A percentile compares a stretch with the other conserved stretches of the same genome.
Evolutionary conservation across 2,888 invertebrate species (phyloP).

Genomic region (Morinoia aosen): DNA sequence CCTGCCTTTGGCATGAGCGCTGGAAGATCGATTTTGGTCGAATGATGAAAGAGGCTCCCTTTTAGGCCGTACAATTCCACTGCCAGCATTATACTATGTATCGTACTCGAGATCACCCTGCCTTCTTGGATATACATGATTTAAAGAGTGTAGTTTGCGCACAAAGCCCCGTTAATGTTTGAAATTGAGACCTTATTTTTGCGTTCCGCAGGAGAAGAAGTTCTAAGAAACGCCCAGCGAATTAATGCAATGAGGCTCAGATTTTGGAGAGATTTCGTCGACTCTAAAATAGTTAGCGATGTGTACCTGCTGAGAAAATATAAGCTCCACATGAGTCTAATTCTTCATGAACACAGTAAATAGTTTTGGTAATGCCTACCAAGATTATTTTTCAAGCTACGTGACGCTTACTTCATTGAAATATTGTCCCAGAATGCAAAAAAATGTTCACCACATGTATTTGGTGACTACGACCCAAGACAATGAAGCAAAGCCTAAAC

Average conservation of each 20-base stretch:
- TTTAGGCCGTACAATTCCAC: not conserved
- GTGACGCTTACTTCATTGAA: too few species aligned
- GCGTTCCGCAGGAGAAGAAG: not conserved
- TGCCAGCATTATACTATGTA: not conserved
- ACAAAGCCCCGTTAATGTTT: not conserved
- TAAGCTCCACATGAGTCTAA: not conserved
- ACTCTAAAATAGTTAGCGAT: not conserved
- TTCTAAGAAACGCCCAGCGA: not conserved
- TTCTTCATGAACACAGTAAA: not conserved
- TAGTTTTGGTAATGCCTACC: not conserved
- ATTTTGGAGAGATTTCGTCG: not conserved
- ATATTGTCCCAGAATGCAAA: too few species aligned
- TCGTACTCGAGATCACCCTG: not conserved
- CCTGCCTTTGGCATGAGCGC: conserved; percentile 26
- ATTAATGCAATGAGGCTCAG: not conserved
- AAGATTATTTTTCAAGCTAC: too few species aligned
- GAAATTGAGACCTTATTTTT: not conserved
- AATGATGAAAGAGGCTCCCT: not conserved
- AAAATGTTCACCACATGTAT: too few species aligned
- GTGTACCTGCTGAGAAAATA: not conserved
- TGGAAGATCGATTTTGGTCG: conserved; percentile 44
- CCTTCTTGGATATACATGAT: not conserved
- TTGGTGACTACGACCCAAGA: too few species aligned
- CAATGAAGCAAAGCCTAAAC: not conserved
- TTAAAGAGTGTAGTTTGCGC: not conserved